Base-by-base conservation (phyloP, 2,888 invertebrate species). In the Epistrophe grossulariae region DNA sequence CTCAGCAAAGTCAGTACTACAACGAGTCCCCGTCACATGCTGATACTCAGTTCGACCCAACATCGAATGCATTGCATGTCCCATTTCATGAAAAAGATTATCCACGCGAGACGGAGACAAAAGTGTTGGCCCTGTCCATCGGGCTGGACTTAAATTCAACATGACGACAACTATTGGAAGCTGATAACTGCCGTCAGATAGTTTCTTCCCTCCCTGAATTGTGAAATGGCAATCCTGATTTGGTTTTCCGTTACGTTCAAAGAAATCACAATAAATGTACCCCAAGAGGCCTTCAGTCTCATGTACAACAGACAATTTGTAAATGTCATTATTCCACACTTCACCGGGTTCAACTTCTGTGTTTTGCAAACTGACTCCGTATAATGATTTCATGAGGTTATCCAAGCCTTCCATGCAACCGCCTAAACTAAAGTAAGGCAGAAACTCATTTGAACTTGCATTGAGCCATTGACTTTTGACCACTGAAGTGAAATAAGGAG, bases 201-300 rank as follows among this genome's bases (percentile, higher is more conserved):
- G 92, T 80, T 94, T 92, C 92, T 97, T 96, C 8, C 99, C 99
- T 11, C 99, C 99, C 91, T 97, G 96, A 89, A 99, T 99, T 0
- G 99, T 99, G 93, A 99, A 99, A 93, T 99, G 99, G 91, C 99
- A 99, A 93, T 99, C 99, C 94, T 99, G 99, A 93, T 97, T 96
- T 7, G 98, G 97, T 93, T 99, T 99, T n/a, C 96, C 96, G 31
- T 94, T 93, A 72, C 99, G 94, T 93, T 98, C 97, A 91, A 97
- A 99, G 91, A 99, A 96, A 93, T 99, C 99, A 93, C 99, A 99
- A 93, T 99, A 99, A 90, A 99, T 98, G 91, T 97, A 95, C 0
- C 99, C 99, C 43, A 99, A 93, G 13, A 96, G 92, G 0, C 97
- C 97, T 91, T 98, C 97, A 0, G 92, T 94, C 90, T 97, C 96